Evolutionary conservation across 2,113 vertebrate genomes (phyloP).

Genomic region (Engraulis encrasicolus): DNA sequence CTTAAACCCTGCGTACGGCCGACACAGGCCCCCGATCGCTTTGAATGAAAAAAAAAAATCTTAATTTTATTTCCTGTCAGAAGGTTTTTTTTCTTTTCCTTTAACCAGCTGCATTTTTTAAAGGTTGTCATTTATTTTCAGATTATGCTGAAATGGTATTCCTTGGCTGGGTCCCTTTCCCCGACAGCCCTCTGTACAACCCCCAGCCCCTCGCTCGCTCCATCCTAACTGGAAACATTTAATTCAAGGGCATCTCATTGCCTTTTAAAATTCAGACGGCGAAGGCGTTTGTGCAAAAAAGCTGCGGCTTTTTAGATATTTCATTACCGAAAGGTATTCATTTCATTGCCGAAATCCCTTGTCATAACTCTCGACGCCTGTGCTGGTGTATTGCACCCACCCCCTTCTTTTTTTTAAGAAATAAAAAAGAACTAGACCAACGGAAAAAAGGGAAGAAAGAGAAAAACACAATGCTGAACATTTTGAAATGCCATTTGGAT

Average conservation of each 20-base stretch:
- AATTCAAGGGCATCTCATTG: constrained; percentile 54
- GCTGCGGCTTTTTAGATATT: constrained; percentile 48
- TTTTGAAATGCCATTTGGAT: constrained; percentile 26
- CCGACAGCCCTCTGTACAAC: neutral
- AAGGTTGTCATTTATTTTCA: constrained; percentile 64
- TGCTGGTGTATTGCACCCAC: constrained; percentile 5
- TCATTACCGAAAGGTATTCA: constrained; percentile 40
- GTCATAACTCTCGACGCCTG: constrained; percentile 23
- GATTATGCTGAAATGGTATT: constrained; percentile 66
- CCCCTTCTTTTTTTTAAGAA: neutral
- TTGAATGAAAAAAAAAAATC: constrained; percentile 57
- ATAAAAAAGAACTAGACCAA: too few relatives aligned
- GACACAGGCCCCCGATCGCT: constrained; percentile 54
- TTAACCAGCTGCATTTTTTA: constrained; percentile 63
- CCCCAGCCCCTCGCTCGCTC: neutral
- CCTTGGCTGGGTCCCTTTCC: constrained; percentile 41
- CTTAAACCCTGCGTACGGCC: constrained; percentile 42
- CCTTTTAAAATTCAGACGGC: constrained; percentile 46
- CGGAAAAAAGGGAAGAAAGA: neutral
- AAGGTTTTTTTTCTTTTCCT: constrained; percentile 49
- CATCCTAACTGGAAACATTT: constrained; percentile 27
- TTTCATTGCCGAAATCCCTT: constrained; percentile 35
- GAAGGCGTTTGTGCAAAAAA: constrained; percentile 36
- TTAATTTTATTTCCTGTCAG: constrained; percentile 68
- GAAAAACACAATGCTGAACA: constrained; percentile 24